Base-by-base conservation (phyloP, 2,797 vertebrate genomes). In the Spondyliosoma cantharus region DNA sequence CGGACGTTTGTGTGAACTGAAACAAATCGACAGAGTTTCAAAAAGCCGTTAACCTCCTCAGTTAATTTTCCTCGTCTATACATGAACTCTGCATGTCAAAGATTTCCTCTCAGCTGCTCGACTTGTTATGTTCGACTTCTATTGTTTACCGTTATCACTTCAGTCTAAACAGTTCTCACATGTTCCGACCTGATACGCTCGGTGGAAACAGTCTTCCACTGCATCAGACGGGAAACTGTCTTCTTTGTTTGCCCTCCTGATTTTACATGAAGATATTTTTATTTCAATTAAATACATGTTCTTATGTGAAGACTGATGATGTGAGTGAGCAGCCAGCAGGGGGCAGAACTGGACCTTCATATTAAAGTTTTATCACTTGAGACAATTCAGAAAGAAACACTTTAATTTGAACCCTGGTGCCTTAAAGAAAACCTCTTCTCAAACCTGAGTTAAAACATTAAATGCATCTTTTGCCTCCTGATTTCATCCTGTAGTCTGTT, bases 371-470 rank as follows among this genome's bases (percentile, higher is more conserved):
- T 19, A 37, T 59, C 16, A 13, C 52, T 14, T 57, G 54, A 63
- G 3, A 43, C 63, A 42, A 25, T 29, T 58, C 46, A 72, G 42
- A 58, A 20, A 50, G 19, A 4, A 16, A 27, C 5, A 7, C 5
- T 15, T 15, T n/a, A 5, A 12, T 32, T 71, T 50, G 0, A 48
- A 66, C 69, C 75, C 16, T 3, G 43, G 76, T 81, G 85, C 81
- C 81, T 84, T 87, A 58, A 3, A 45, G 60, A 67, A 15, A 14
- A 74, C 60, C 22, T 7, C 11, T 22, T 46, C n/a, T 16, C 1
- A 25, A 52, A 29, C 24, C 14, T 48, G 6, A 25, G 17, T 60
- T 60, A 22, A 7, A 3, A 37, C 29, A 29, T 57, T 29, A 25
- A 67, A 68, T 27, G 11, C 78, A 45, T 49, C 15, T 3, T 54